Evolutionary conservation across 2,797 vertebrate genomes (phyloP), one percentile per base, ranked within the genome.

Genomic region (Pseudochaenichthys georgianus): DNA sequence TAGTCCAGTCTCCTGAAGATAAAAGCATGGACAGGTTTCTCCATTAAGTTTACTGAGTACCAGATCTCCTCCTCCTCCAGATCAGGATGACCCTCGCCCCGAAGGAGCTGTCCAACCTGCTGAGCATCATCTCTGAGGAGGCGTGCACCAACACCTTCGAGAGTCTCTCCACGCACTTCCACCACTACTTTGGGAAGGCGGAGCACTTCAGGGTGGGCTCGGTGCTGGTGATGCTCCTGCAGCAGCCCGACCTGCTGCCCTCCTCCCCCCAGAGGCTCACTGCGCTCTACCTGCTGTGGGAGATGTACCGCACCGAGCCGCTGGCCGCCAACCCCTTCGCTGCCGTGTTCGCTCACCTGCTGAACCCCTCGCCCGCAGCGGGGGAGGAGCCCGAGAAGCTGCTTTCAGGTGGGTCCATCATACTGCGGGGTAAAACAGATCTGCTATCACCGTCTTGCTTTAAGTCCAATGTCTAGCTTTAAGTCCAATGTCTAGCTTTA

Each of bases 251-350:
- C 92, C 94, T 99, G 72, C 91, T 99, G 73, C 98, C 98, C 71
- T 97, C 96, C 85, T 96, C 97, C 13, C 95, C 97, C 57, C 98
- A 99, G 95, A 95, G 98, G 52, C 97, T 99, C 87, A 98, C 97
- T 0, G 98, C 98, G 0, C 97, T 99, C 81, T 99, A 99, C 93
- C 95, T 99, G 34, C 96, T 99, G 0, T 99, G 98, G 98, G 98
- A 99, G 94, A 99, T 99, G 98, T 99, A 99, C 92, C 96, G 98
- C 64, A 99, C 97, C 58, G 98, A 99, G 93, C 97, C 97, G 31
- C 95, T 99, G 19, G 98, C 98, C 11, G 96, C 97, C 2, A 99
- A 99, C 94, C 98, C 98, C 3, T 99, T 99, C 86, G 98, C 97
- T 28, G 98, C 98, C 28, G 96, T 99, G 70, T 99, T 99, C 78